These are phyloP conservation scores for Anaspis maculata DNA, from an alignment of 2,888 invertebrate species.

Conservation along the genomic window DNA sequence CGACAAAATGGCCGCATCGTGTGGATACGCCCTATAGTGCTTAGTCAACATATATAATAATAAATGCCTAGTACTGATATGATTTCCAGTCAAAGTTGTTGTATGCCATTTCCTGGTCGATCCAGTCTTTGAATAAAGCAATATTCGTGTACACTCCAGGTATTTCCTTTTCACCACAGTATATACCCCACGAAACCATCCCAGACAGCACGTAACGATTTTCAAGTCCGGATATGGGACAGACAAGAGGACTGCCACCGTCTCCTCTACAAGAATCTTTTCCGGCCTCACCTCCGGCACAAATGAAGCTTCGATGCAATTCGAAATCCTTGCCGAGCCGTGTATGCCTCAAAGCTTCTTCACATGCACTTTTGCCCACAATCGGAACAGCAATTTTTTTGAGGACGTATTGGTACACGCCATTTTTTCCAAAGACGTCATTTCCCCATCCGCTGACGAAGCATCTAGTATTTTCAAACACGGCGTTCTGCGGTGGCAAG, in stretches of 20 bases:
- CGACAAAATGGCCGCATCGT: too few species aligned
- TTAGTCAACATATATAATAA: neutral
- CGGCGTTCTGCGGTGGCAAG: slow-evolving; percentile 47
- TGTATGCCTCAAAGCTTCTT: slow-evolving; percentile 50
- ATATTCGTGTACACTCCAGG: slow-evolving; percentile 73
- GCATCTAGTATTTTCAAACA: slow-evolving; percentile 49
- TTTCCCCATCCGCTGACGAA: slow-evolving; percentile 70
- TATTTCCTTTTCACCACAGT: slow-evolving; percentile 57
- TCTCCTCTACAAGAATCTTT: slow-evolving; percentile 74
- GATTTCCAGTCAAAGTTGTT: slow-evolving; percentile 21
- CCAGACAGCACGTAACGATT: slow-evolving; percentile 51
- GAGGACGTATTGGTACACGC: slow-evolving; percentile 59
- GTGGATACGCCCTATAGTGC: neutral
- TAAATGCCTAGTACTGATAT: slow-evolving; percentile 17
- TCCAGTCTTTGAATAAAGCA: slow-evolving; percentile 57
- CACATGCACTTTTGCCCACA: slow-evolving; percentile 53
- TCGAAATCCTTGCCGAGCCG: slow-evolving; percentile 57
- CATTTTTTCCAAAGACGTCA: slow-evolving; percentile 22
- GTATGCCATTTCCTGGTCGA: slow-evolving; percentile 35
- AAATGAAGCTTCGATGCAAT: slow-evolving; percentile 64
- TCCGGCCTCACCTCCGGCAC: slow-evolving; percentile 68
- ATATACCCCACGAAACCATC: slow-evolving; percentile 78
- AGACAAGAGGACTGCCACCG: slow-evolving; percentile 70
- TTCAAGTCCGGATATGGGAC: slow-evolving; percentile 49
- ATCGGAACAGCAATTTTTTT: slow-evolving; percentile 65